These are phyloP conservation scores for Motacilla alba DNA, from an alignment of 2,113 vertebrate genomes.

Conservation along the genomic window DNA sequence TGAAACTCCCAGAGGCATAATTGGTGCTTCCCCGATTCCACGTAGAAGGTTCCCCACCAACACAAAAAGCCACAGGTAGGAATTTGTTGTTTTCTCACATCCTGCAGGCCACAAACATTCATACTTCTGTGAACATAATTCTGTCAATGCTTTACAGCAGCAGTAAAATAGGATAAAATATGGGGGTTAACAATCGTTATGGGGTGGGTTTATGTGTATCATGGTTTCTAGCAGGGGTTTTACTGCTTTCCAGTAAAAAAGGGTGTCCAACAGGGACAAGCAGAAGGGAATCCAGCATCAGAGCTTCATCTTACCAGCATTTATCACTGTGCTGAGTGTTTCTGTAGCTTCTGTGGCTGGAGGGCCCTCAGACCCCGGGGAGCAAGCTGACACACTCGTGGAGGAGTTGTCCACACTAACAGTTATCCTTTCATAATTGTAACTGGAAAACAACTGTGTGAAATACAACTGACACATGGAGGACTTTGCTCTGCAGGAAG, in stretches of 20 bases:
- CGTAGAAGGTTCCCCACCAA: slow-evolving; percentile 88
- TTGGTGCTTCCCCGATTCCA: slow-evolving; percentile 89
- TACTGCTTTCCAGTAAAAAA: background rate
- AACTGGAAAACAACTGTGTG: slow-evolving; percentile 62
- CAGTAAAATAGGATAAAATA: background rate
- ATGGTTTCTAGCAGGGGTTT: background rate
- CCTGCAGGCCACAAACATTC: slow-evolving; percentile 58
- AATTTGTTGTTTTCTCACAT: slow-evolving; percentile 74
- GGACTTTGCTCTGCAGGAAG: background rate
- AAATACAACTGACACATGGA: slow-evolving; percentile 19
- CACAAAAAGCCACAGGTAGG: slow-evolving; percentile 87
- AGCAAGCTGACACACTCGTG: slow-evolving; percentile 53
- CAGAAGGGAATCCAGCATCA: background rate
- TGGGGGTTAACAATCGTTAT: background rate
- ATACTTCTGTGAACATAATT: background rate
- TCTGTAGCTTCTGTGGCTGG: background rate
- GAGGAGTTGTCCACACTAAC: slow-evolving; percentile 55
- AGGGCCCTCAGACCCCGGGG: background rate
- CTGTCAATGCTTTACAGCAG: background rate
- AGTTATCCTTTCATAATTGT: slow-evolving; percentile 62
- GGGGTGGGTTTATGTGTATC: background rate
- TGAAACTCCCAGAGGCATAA: slow-evolving; percentile 87
- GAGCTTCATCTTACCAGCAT: slow-evolving; percentile 36
- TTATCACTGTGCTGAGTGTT: background rate
- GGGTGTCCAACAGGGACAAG: background rate